Percentiles rank a stretch among this genome's conserved stretches.
Evolutionary conservation across 2,888 invertebrate genomes (phyloP).

Genomic region (Drymonia ruficornis): DNA sequence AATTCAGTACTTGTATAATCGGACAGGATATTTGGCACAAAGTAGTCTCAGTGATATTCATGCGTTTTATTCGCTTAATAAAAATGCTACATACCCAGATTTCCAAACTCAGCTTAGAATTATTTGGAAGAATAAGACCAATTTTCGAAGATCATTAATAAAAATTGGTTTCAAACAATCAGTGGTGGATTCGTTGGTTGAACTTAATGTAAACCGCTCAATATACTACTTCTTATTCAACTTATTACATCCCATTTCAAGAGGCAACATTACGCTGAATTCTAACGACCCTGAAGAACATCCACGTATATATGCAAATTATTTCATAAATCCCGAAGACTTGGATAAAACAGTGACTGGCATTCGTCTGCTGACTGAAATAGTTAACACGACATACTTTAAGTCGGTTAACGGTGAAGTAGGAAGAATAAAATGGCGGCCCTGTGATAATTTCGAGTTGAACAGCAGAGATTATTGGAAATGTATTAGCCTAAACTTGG

Average conservation of each 20-base stretch:
- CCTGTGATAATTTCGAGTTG: constrained; percentile 47
- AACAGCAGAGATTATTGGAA: constrained; percentile 55
- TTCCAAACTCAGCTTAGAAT: constrained; percentile 50
- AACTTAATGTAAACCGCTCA: constrained; percentile 49
- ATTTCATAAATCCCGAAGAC: constrained; percentile 84
- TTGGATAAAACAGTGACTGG: constrained; percentile 55
- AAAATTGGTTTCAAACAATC: constrained; percentile 12
- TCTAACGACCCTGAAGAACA: constrained; percentile 83
- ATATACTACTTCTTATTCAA: constrained; percentile 60
- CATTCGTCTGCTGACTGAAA: constrained; percentile 50
- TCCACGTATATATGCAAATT: constrained; percentile 48
- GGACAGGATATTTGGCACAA: constrained; percentile 76
- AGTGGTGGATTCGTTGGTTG: constrained; percentile 27
- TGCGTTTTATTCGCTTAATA: constrained; percentile 48
- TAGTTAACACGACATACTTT: constrained; percentile 35
- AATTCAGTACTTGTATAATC: constrained; percentile 76
- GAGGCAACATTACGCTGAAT: constrained; percentile 82
- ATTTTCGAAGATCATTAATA: constrained; percentile 17
- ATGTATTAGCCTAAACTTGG: constrained; percentile 72
- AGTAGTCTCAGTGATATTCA: constrained; percentile 81
- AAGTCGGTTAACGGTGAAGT: constrained; percentile 29
- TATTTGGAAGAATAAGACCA: constrained; percentile 11
- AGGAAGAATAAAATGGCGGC: constrained; percentile 46
- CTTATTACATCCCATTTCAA: constrained; percentile 78
- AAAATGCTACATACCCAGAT: constrained; percentile 54